Evolutionary conservation across 2,797 vertebrate genomes (phyloP).

Genomic region (Urocyon cinereoargenteus): DNA sequence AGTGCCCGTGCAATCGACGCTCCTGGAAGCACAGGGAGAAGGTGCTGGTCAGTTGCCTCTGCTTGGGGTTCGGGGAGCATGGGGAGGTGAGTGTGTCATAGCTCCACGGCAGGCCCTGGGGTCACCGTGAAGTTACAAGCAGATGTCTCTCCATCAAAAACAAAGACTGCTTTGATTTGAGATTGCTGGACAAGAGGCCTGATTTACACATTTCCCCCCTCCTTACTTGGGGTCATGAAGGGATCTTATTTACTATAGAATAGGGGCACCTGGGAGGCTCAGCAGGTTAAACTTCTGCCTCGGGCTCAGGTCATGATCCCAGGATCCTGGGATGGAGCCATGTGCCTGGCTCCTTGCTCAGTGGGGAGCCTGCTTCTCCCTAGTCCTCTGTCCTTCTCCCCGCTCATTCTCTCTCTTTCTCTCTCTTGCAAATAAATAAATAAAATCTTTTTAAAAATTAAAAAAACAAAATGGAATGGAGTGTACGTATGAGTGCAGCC

Average conservation of each 20-base stretch:
- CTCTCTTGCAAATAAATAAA: not conserved
- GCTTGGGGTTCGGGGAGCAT: not conserved
- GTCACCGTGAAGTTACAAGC: not conserved
- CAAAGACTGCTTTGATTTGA: not conserved
- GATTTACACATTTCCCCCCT: too few species aligned
- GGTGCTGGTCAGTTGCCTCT: not conserved
- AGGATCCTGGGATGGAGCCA: not conserved
- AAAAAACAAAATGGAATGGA: not conserved
- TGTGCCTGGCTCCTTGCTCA: not conserved
- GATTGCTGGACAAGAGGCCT: not conserved
- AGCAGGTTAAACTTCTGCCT: not conserved
- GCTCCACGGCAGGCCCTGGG: rapidly evolving
- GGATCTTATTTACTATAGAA: not conserved
- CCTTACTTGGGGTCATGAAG: not conserved
- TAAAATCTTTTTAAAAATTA: not conserved
- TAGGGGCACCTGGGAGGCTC: not conserved
- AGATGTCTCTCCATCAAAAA: not conserved
- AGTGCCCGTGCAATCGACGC: not conserved
- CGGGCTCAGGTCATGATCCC: not conserved
- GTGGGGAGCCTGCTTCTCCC: not conserved
- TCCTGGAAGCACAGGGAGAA: not conserved
- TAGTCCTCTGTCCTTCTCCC: not conserved
- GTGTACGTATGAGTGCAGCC: not conserved
- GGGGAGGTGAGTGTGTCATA: not conserved
- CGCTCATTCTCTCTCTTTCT: not conserved